Conservation (phyloP, 1,140 invertebrate species). For the Myzus persicae region DNA sequence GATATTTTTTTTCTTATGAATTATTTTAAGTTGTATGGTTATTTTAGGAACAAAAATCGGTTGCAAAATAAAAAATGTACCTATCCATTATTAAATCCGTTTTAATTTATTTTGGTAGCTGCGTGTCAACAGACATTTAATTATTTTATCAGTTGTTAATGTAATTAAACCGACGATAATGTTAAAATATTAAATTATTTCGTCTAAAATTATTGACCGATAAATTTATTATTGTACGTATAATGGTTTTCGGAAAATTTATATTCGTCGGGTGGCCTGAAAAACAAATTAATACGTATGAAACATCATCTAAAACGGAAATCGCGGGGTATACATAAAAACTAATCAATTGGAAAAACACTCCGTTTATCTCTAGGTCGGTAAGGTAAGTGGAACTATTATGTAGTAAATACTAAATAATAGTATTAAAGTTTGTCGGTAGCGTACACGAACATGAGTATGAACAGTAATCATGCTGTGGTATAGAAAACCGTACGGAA, state of each 20-base stretch:
- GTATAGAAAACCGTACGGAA: too few species aligned
- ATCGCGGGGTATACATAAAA: background rate
- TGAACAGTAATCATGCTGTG: background rate
- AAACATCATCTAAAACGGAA: background rate
- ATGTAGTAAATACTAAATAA: background rate
- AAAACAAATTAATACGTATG: background rate
- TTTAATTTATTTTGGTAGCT: background rate
- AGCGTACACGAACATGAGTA: background rate
- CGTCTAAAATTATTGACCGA: background rate
- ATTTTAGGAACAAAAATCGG: too few species aligned
- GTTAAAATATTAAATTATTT: background rate
- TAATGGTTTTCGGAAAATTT: background rate
- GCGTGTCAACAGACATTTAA: background rate
- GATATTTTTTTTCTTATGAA: background rate
- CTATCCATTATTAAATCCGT: background rate
- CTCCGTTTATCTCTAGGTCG: background rate
- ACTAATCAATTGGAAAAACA: background rate
- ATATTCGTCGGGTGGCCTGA: background rate
- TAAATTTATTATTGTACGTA: background rate
- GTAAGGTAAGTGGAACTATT: background rate
- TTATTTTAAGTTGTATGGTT: background rate
- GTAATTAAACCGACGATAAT: background rate
- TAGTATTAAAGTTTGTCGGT: background rate
- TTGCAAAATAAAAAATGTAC: background rate
- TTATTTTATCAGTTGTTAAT: background rate